Evolutionary conservation across 2,888 invertebrate genomes (phyloP), one percentile per base, ranked within the genome.

Genomic region (Amphipyra tragopoginis): DNA sequence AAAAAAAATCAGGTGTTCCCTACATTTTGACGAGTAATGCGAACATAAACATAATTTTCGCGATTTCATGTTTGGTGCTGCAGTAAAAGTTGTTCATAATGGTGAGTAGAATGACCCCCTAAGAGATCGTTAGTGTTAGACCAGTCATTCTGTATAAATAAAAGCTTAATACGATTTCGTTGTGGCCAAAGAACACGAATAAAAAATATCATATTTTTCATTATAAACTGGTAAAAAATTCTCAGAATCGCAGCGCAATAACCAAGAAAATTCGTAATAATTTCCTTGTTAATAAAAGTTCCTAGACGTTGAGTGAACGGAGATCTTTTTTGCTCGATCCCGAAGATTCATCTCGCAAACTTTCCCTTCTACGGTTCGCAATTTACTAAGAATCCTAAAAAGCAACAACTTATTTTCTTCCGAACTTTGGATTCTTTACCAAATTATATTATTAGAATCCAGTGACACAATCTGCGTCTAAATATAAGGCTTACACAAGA

Each of bases 231-330:
- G 10, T 15, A 10, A 36, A 36, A 58, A 72, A 54, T 44, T 42
- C 44, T 39, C 14, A 21, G 42, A 49, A 59, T 43, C 44, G 29
- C 38, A 21, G 54, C 52, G 40, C 53, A 59, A 72, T 72, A 72
- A 55, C 38, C 10, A 59, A 72, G 68, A 49, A 70, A 74, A 65
- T 66, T 68, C 68, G 53, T 67, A 70, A 59, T 69, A 79, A 78
- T 73, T 71, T 77, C 66, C 67, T 69, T 65, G 75, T 53, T 72
- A 65, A 74, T 66, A 56, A 67, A 70, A 70, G 75, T 69, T 75
- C 50, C 44, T 56, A 56, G 66, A 64, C 73, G 40, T 60, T 56
- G 67, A 72, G 67, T 60, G 73, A 72, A 43, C 60, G 73, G 39
- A 53, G 49, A 60, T 73, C 53, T 61, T 72, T 72, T 66, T 59